Conservation (phyloP, 2,113 vertebrate genomes). For the Dasyornis broadbenti region DNA sequence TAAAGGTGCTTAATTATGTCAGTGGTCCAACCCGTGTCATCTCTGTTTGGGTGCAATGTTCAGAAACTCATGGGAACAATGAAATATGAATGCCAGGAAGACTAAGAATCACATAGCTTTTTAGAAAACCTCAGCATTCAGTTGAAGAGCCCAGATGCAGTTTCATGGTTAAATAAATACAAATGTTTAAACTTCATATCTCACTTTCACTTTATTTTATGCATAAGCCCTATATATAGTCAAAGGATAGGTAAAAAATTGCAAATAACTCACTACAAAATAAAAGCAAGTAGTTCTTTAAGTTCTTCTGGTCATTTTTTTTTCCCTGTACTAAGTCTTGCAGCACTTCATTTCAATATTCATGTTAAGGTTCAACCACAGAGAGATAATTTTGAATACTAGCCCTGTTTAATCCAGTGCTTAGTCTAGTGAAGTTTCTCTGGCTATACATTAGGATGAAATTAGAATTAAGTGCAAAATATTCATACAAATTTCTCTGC, state of each 20-base stretch:
- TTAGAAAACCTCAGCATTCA: background rate
- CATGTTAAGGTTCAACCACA: conserved; percentile 27
- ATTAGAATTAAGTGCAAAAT: conserved; percentile 48
- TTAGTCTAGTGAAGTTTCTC: conserved; percentile 12
- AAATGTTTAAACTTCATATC: background rate
- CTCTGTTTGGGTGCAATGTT: background rate
- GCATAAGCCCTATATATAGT: background rate
- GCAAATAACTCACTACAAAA: background rate
- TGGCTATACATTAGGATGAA: conserved; percentile 2
- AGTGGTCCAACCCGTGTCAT: background rate
- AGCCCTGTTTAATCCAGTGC: conserved; percentile 30
- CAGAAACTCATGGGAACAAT: background rate
- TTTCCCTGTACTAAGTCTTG: background rate
- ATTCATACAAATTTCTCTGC: conserved; percentile 56
- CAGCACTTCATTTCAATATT: conserved; percentile 38
- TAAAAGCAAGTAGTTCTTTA: background rate
- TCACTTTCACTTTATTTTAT: background rate
- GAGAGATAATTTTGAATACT: conserved; percentile 30
- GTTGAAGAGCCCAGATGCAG: background rate
- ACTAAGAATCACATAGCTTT: background rate
- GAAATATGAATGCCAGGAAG: background rate
- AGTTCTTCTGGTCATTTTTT: background rate
- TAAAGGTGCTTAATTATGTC: background rate
- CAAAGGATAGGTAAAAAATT: background rate
- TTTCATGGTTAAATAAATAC: background rate